Base-by-base conservation (phyloP, 2,888 invertebrate species). In the Pyrrhopygopsis socrates region DNA sequence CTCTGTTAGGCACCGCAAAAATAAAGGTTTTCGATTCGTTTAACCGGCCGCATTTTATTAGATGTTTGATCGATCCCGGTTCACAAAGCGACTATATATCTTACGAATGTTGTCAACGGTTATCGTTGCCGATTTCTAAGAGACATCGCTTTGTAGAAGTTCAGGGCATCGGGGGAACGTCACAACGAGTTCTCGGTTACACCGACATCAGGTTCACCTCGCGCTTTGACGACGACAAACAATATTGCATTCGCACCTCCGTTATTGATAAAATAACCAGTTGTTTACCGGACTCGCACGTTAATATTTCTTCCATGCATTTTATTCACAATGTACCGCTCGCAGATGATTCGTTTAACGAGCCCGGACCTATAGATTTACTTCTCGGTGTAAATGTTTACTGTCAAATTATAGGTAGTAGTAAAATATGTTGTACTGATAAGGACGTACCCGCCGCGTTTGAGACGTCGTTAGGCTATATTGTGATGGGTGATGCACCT, bases 311-410 rank as follows among this genome's bases (percentile, higher is more conserved):
- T 13, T 30, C 67, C 8, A 38, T 81, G 22, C 18, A 50, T 18
- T 70, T 27, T 68, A 24, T 67, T 30, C 38, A 34, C 6, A 73
- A 85, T 29, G 22, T 86, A 18, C 75, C 80, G 27, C 50, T 77
- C 27, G 83, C 81, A 18, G 81, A 78, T 63, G 83, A 83, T 76
- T 38, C 41, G 15, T 86, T 79, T 70, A 54, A 22, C 27, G 45
- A 70, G 30, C 83, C 79, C 9, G 83, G 79, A 38, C 67, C 77
- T 20, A 86, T 86, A 70, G 86, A 86, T 54, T 13, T 81, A 41
- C 71, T 83, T 15, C 34, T 86, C 45, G 86, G 83, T 2, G 86
- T 86, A 1, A 83, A 86, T 45, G 6, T 81, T 29, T 86, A 78
- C 79, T 78, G 76, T 68, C 34, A 81, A 74, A 74, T 86, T 38